These are phyloP conservation scores for Stenoptilia bipunctidactyla DNA, from an alignment of 2,888 invertebrate species.

Conservation along the genomic window DNA sequence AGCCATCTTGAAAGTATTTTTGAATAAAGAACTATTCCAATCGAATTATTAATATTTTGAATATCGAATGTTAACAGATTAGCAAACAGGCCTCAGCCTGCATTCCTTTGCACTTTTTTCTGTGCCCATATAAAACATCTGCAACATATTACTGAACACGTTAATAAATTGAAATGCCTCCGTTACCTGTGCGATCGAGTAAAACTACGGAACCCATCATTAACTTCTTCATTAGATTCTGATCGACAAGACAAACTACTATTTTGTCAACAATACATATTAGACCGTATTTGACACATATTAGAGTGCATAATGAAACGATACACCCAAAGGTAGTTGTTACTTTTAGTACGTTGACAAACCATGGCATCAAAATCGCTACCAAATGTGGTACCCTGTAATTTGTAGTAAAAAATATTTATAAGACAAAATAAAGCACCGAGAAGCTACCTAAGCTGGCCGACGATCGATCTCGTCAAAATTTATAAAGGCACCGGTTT, in stretches of 20 bases:
- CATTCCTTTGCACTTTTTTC: neutral
- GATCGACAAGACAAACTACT: constrained; percentile 8
- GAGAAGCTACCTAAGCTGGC: constrained; percentile 65
- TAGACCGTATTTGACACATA: constrained; percentile 41
- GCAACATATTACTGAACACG: no score
- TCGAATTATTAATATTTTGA: no score
- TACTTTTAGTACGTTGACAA: constrained; percentile 29
- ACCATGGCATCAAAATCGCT: constrained; percentile 56
- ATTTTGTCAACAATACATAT: constrained; percentile 13
- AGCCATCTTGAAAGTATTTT: no score
- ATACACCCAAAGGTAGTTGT: constrained; percentile 31
- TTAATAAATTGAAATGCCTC: constrained; percentile 10
- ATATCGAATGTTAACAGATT: no score
- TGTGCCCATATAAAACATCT: no score
- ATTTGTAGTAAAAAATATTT: constrained; percentile 71
- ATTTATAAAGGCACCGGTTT: constrained; percentile 51
- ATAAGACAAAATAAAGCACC: constrained; percentile 67
- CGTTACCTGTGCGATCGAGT: constrained; percentile 37
- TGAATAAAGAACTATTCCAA: no score
- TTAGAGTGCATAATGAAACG: constrained; percentile 44
- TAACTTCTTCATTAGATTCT: constrained; percentile 30
- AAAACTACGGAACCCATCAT: constrained; percentile 44
- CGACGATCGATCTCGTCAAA: constrained; percentile 53
- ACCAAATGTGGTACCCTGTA: constrained; percentile 68
- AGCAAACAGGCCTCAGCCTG: no score